These are phyloP conservation scores for rabbit (Oryctolagus cuniculus) DNA, from an alignment of 2,113 vertebrate genomes.

Conservation along the genomic window mOryCun1.1 NC_091434.1:120833001-120833500, in stretches of 20 bases:
- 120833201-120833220: not conserved
- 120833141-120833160: not conserved
- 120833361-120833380: not conserved
- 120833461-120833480: not conserved
- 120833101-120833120: not conserved
- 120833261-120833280: not conserved
- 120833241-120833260: not conserved
- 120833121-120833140: not conserved
- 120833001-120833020: not conserved
- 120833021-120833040: not conserved
- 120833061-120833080: not conserved
- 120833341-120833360: not conserved
- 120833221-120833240: not conserved
- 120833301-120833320: not conserved
- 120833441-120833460: not conserved
- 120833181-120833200: not conserved
- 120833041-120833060: not conserved
- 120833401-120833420: not conserved
- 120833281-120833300: not conserved
- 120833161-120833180: not conserved
- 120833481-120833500: not conserved
- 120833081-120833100: too few species aligned
- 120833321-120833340: not conserved
- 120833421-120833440: not conserved
- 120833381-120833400: not conserved